Percentiles rank a stretch among this genome's conserved stretches.
Evolutionary conservation across 2,113 vertebrate genomes (phyloP).

Genomic region (Microcebus lehilahytsara): DNA sequence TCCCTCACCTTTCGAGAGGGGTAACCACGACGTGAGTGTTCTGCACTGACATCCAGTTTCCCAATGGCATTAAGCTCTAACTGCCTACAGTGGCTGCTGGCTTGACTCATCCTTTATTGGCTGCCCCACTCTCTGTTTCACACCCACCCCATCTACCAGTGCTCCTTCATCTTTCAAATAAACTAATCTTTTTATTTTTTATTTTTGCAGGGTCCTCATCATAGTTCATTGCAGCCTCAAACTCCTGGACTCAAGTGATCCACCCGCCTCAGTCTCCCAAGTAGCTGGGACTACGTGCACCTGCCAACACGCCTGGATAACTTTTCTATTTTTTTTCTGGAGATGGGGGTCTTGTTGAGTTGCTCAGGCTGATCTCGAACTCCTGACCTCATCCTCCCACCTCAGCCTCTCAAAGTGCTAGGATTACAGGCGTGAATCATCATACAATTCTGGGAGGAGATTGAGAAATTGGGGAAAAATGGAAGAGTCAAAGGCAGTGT

Average conservation of each 20-base stretch:
- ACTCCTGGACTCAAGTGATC: no score
- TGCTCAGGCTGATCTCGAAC: no score
- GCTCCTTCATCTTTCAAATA: slow-evolving; percentile 12
- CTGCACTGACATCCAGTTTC: neutral
- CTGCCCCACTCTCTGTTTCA: neutral
- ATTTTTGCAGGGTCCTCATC: no score
- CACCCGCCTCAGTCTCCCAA: no score
- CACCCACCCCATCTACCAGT: neutral
- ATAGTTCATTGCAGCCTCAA: no score
- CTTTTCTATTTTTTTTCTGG: no score
- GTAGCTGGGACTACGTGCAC: no score
- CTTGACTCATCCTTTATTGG: neutral
- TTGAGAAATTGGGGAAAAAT: neutral
- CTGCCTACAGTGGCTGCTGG: neutral
- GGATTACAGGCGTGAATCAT: no score
- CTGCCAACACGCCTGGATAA: no score
- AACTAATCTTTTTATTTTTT: neutral
- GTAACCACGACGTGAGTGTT: neutral
- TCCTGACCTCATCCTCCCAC: no score
- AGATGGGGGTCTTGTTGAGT: no score
- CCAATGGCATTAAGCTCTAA: neutral
- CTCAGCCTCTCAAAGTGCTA: no score
- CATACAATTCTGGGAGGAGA: neutral
- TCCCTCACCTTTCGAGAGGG: neutral
- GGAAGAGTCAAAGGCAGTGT: neutral